A percentile compares a stretch with the other conserved stretches of the same genome.
These are phyloP conservation scores for Epicauta chinensis DNA, from an alignment of 1,140 invertebrate genomes.

Conservation along the genomic window DNA sequence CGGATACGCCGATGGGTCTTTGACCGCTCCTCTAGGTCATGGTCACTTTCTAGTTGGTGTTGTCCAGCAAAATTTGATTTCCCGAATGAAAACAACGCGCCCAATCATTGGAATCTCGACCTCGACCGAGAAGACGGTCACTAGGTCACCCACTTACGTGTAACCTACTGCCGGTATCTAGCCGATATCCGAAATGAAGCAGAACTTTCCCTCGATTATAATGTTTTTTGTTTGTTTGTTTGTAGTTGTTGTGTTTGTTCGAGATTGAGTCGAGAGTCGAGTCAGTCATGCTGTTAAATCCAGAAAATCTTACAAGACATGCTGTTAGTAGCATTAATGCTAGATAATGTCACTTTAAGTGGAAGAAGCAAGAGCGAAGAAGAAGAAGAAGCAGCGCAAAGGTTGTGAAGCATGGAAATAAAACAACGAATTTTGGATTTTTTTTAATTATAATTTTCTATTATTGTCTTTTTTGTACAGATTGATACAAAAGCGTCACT, in stretches of 20 bases:
- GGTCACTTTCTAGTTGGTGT: slow-evolving; percentile 18
- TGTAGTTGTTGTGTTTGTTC: no score
- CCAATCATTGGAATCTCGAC: neutral
- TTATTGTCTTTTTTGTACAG: slow-evolving; percentile 7
- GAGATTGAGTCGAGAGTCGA: no score
- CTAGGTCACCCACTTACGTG: slow-evolving; percentile 15
- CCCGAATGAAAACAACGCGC: no score
- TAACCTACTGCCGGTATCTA: slow-evolving; percentile 3
- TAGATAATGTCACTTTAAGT: slow-evolving; percentile 39
- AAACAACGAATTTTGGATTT: slow-evolving; percentile 10
- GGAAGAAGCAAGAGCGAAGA: slow-evolving; percentile 12
- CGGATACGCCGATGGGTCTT: no score
- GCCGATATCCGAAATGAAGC: no score
- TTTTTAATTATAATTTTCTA: neutral
- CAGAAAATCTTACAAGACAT: no score
- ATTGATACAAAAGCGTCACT: slow-evolving; percentile 25
- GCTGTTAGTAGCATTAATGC: no score
- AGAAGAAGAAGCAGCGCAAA: neutral
- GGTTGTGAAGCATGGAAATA: slow-evolving; percentile 12
- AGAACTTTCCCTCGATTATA: no score
- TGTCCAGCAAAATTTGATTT: neutral
- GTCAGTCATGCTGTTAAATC: no score
- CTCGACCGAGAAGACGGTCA: slow-evolving; percentile 13
- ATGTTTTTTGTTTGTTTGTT: no score
- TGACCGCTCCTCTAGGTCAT: slow-evolving; percentile 18